Base-by-base conservation (phyloP, 2,888 invertebrate species). In the Drosophila multiciliata region DNA sequence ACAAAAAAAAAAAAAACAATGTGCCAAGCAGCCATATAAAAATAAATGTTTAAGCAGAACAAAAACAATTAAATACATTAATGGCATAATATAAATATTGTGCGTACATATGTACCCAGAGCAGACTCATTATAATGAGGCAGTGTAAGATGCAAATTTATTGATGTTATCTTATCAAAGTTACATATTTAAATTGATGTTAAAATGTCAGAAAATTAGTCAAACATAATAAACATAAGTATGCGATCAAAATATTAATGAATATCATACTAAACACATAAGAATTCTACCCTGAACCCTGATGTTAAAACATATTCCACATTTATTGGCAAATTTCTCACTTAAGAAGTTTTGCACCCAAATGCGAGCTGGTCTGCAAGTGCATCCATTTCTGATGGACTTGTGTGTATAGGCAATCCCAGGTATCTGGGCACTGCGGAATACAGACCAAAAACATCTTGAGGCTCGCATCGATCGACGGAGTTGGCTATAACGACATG, bases 21-120 rank as follows among this genome's bases (percentile, higher is more conserved):
- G 82, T 79, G 82, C 79, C 78, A 78, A 78, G 82, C 52, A 68
- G 73, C 38, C 60, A 65, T 20, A 52, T 45, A 35, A 53, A 67
- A 65, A 50, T 35, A 32, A 75, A 62, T 52, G 63, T 59, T 62
- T 54, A 54, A 55, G 29, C 15, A 26, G 48, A 32, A 53, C 38
- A 32, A 49, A 38, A 17, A n/a, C 33, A 50, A 52, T n/a, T 35
- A 32, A 53, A 52, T 36, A 33, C 29, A 53, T 12, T 38, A 33
- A 32, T 29, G 17, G 58, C n/a, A 40, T 40, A 33, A 55, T 42
- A 33, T 12, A 50, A 33, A 57, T 45, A 73, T 62, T 66, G 53
- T 61, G 53, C 23, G 35, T 49, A 65, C 40, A 35, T 50, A 59
- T 50, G 35, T 50, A 49, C 17, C 26, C 38, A 36, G 45, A 58